Base-by-base conservation (phyloP, 2,888 invertebrate genomes). In the Eilema griseolum region DNA sequence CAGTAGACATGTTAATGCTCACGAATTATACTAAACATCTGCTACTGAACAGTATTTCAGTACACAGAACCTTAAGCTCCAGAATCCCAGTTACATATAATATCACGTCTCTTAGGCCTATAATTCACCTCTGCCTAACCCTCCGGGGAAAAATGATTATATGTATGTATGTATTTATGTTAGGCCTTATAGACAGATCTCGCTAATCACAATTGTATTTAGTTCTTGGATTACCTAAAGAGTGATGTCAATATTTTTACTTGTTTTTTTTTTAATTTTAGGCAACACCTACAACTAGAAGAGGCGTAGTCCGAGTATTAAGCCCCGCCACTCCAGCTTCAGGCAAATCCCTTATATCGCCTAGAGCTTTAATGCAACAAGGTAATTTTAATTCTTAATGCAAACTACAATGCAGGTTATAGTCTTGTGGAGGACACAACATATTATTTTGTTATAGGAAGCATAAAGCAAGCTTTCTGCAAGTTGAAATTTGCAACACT, bases 291-390 rank as follows among this genome's bases (percentile, higher is more conserved):
- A 86, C 81, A 3, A 79, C 90, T 3, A 87, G 95, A 59, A 88
- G 94, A n/a, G 93, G 94, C 5, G 89, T 95, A 10, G 93, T 95
- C 8, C 85, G 94, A 76, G 95, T 95, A 11, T 75, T 95, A 56
- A 95, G 93, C 85, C 94, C 95, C 0, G 94, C 95, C 2, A 88
- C 92, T 12, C 90, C 90, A 0, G 86, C 93, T 5, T 86, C 93
- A 0, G 95, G 95, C 12, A 95, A 95, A 80, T 95, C 95, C 16
- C 90, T 95, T 12, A 95, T 95, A 78, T 95, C 95, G n/a, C 95
- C 95, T 2, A 83, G 93, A 66, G 95, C 95, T 3, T 87, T 95
- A 20, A 85, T 95, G 89, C 92, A 92, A 26, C 90, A 90, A 86
- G 90, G 94, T 94, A 85, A 74, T 12, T 56, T 41, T 67, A 33